Conservation (phyloP, 2,888 invertebrate genomes). For the Pheosia gnoma region DNA sequence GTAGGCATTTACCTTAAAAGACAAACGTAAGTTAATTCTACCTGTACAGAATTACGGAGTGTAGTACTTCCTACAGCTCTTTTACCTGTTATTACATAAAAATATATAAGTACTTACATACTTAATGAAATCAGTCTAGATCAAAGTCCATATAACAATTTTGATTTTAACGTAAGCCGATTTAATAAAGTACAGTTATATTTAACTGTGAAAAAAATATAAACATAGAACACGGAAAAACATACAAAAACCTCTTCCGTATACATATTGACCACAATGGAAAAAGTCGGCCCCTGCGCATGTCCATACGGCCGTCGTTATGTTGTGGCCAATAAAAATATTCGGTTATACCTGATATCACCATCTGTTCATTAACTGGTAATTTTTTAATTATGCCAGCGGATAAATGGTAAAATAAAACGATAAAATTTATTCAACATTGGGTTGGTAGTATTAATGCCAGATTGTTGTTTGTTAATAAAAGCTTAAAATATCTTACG, state of each 20-base stretch:
- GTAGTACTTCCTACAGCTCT: not conserved
- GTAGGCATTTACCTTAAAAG: conserved; percentile 12
- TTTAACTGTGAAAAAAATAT: conserved; percentile 22
- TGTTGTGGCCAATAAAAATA: conserved; percentile 34
- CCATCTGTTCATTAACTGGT: conserved; percentile 30
- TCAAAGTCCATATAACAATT: not conserved
- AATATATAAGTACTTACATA: no score
- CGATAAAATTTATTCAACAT: conserved; percentile 22
- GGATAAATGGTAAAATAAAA: conserved; percentile 29
- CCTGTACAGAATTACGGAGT: not conserved
- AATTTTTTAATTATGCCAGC: conserved; percentile 33
- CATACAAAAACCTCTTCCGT: conserved; percentile 40
- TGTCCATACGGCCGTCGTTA: conserved; percentile 12
- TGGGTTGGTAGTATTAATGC: conserved; percentile 17
- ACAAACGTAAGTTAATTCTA: not conserved
- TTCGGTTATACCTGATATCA: conserved; percentile 25
- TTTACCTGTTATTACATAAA: no score
- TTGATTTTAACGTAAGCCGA: no score
- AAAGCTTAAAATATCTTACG: conserved; percentile 17
- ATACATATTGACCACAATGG: conserved; percentile 32
- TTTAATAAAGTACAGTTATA: no score
- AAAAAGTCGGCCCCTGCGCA: conserved; percentile 7
- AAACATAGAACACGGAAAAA: conserved; percentile 47
- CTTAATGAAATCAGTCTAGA: no score
- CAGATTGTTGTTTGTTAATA: conserved; percentile 23